Evolutionary conservation across 1,140 invertebrate genomes (phyloP), one percentile per base, ranked within the genome.

Genomic region (Drosophila parvula): DNA sequence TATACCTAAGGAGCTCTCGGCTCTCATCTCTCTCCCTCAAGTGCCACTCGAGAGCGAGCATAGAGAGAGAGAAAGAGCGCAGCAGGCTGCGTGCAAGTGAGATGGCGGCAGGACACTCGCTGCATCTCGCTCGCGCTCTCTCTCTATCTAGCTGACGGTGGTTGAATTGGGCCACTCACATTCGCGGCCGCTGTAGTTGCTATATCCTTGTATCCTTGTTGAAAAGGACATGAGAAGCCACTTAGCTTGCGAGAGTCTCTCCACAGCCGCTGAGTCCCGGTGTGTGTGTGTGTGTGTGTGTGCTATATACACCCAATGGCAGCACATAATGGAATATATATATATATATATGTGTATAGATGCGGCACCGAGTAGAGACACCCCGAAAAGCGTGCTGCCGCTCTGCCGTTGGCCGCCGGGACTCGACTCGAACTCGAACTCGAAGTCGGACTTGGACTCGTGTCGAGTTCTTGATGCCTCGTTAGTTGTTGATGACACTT

Each of bases 401-500:
- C 83, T 89, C 77, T 83, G 84, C 77, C 78, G 84, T 89, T 89
- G 85, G 36, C 38, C 34, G 51, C 51, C 51, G 51, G 34, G 51
- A 55, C 51, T 53, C 51, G 32, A 41, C 38, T 40, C 38, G 38
- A 40, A 40, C 38, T 40, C 38, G 38, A 16, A 53, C 50, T 55
- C 51, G 34, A 55, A 55, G 34, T 38, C 51, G 51, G 90, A 69
- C 85, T 90, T 91, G 85, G 81, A 80, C 81, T 90, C 83, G 86
- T 90, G 86, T 85, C 78, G 90, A 90, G 90, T 90, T 90, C 90
- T 90, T 91, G 79, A 89, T 90, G 77, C 82, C 81, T 91, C 88
- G 90, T 92, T 91, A 92, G 91, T 92, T 92, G 89, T 91, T 91
- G 91, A 92, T 91, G 90, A 91, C 90, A 92, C 90, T 92, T 92